phyloP scores from a whole-genome alignment of 2,888 invertebrate species.

The Rhimphoctona megacephalus region DNA sequence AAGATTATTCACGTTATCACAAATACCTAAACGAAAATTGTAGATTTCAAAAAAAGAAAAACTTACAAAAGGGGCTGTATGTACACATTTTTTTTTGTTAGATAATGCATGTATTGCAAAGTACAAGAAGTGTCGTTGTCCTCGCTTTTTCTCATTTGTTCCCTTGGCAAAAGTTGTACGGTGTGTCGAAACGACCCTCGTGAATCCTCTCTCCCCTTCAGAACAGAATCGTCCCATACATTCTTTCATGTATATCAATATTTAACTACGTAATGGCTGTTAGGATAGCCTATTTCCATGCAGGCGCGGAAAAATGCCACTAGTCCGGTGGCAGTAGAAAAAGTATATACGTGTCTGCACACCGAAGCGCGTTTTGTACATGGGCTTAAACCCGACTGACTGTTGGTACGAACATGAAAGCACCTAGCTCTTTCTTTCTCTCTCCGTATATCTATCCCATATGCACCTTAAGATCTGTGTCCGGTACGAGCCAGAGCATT shows the following conservation, averaged over 20 bases:
- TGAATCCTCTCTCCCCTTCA: neutral
- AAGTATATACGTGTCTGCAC: slow-evolving; percentile 10
- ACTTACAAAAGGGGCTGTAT: no score
- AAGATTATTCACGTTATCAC: neutral
- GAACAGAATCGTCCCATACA: slow-evolving; percentile 9
- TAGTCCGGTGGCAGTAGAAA: neutral
- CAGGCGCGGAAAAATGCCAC: slow-evolving; percentile 38
- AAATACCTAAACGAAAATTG: neutral
- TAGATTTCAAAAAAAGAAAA: neutral
- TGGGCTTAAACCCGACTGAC: slow-evolving; percentile 13
- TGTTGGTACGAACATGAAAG: slow-evolving; percentile 1
- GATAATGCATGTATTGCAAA: neutral
- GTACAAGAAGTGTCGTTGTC: neutral
- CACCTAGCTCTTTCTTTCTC: slow-evolving; percentile 7
- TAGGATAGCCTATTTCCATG: slow-evolving; percentile 29
- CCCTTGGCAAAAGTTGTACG: neutral
- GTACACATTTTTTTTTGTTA: neutral
- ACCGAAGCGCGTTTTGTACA: slow-evolving; percentile 1
- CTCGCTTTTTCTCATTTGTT: neutral
- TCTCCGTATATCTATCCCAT: slow-evolving; percentile 12
- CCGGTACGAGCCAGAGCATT: slow-evolving; percentile 43
- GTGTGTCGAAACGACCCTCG: slow-evolving; percentile 26
- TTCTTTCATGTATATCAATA: slow-evolving; percentile 49
- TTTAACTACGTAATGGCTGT: slow-evolving; percentile 45
- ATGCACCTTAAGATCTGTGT: slow-evolving; percentile 37